Conservation (phyloP, 2,113 vertebrate genomes). For the Chaenocephalus aceratus region DNA sequence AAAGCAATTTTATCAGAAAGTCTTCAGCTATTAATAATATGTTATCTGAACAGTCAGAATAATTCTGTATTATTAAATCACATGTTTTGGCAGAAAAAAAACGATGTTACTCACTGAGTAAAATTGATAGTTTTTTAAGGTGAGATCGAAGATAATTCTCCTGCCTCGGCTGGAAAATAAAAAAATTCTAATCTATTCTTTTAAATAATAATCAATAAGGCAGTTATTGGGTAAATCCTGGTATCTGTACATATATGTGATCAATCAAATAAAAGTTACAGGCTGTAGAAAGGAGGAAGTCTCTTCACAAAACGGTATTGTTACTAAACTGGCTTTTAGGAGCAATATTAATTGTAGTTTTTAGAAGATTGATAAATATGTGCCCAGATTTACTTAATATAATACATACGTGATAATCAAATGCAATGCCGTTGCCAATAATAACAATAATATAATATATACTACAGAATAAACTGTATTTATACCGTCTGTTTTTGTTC, state of each 20-base stretch:
- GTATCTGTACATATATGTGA: background rate
- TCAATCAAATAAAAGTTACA: background rate
- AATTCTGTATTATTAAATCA: background rate
- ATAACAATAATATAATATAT: constrained; percentile 61
- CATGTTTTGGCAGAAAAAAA: background rate
- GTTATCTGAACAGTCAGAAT: background rate
- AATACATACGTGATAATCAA: constrained; percentile 44
- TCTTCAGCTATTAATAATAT: background rate
- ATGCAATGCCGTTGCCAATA: constrained; percentile 40
- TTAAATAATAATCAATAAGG: background rate
- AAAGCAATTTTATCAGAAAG: background rate
- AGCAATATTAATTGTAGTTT: background rate
- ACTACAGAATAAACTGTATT: constrained; percentile 47
- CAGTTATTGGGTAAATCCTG: background rate
- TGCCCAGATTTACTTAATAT: constrained; percentile 24
- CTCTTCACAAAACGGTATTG: background rate
- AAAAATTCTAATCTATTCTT: background rate
- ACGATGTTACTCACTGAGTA: background rate
- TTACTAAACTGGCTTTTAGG: background rate
- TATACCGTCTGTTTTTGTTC: constrained; percentile 36
- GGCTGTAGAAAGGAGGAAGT: background rate
- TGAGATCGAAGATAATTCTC: too few species aligned
- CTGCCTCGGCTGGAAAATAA: too few species aligned
- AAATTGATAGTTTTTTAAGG: background rate
- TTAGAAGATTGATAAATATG: constrained; percentile 51